Base-by-base conservation (phyloP, 2,888 invertebrate species). In the Macrophya annulata region DNA sequence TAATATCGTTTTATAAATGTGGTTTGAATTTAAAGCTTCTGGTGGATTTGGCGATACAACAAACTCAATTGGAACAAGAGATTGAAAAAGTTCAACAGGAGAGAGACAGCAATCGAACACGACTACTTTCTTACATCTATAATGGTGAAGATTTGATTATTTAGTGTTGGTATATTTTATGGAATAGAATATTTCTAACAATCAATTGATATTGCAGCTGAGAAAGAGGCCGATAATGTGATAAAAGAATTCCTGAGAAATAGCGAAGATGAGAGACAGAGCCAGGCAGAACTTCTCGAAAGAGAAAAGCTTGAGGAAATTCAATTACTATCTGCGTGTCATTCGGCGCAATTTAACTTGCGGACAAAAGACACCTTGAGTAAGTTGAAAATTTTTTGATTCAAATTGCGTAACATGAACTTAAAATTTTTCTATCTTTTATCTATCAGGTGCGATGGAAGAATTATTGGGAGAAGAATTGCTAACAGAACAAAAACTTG, bases 231-330 rank as follows among this genome's bases (percentile, higher is more conserved):
- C 87, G 96, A 96, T 90, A 94, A 95, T 84, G 94, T 96, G 59
- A 96, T 97, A 51, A 95, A 94, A 86, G 95, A 96, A 91, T 95
- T 97, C 90, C 94, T 97, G 88, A 94, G 94, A 85, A 93, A 95
- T 86, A 96, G 95, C 88, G 94, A 95, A 88, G 93, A 95, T 86
- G 96, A 96, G 93, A 95, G 96, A 21, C 94, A 95, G 81, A 94
- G 94, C 85, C 96, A 96, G 86, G 90, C 92, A 9, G 89, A 91
- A 90, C 94, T 96, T 86, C 91, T 96, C 45, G 96, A 96, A 88
- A 95, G 95, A 91, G 97, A 97, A 89, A 95, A 95, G 87, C 93
- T 94, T 85, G 96, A 97, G 92, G 96, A 96, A 92, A 95, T 96
- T 89, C 94, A 95, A 85, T 90, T 97, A 77, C 92, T 97, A 71